phyloP scores from a whole-genome alignment of 2,113 vertebrate species.

The Sturnira hondurensis region DNA sequence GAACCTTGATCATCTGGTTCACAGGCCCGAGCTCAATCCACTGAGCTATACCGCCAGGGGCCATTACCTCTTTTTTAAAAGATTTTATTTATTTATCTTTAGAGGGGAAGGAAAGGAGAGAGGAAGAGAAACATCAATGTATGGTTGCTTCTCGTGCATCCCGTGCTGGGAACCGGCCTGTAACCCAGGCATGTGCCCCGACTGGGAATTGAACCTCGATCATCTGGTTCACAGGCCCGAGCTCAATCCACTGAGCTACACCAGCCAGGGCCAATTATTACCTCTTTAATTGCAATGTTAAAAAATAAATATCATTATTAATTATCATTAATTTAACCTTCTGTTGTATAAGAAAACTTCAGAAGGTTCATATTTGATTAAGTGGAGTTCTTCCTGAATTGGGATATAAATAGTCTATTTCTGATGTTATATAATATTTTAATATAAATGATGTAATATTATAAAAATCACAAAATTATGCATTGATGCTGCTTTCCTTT shows the following conservation, averaged over 20 bases:
- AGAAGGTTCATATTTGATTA: constrained; percentile 14
- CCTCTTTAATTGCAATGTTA: not conserved
- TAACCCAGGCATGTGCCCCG: no score
- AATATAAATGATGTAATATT: not conserved
- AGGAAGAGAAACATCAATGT: no score
- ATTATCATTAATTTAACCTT: not conserved
- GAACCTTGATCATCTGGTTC: no score
- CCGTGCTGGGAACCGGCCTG: no score
- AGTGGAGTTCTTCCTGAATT: constrained; percentile 4
- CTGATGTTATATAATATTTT: not conserved
- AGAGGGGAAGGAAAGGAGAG: no score
- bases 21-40: no score
- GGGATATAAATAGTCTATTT: not conserved
- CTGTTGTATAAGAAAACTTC: not conserved
- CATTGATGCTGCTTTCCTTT: not conserved
- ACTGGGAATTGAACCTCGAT: no score
- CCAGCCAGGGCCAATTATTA: not conserved
- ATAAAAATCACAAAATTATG: constrained; percentile 5
- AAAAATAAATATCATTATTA: constrained; percentile 10
- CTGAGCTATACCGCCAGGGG: no score
- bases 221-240: no score
- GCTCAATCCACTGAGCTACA: no score
- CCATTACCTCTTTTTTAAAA: not conserved
- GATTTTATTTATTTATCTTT: no score
- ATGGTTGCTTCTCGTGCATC: no score